phyloP scores from a whole-genome alignment of 1,140 invertebrate genomes.

The Habropoda laboriosa region DNA sequence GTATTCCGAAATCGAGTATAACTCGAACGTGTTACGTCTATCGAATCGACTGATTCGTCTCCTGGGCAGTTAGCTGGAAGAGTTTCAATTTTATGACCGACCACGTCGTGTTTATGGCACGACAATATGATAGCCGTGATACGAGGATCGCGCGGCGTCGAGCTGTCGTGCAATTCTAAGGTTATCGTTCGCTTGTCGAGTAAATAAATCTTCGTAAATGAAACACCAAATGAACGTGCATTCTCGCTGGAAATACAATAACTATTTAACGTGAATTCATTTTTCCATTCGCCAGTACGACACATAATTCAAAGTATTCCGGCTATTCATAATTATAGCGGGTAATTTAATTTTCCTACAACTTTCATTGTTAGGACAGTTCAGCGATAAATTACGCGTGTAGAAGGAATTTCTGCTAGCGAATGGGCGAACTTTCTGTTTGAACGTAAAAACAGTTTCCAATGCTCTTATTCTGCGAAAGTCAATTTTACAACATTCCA shows the following conservation, averaged over 20 bases:
- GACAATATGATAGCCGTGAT: constrained; percentile 10
- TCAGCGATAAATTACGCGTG: constrained; percentile 6
- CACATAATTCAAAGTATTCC: not conserved
- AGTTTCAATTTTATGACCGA: not conserved
- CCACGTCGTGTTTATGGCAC: not conserved
- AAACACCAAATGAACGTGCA: too few relatives aligned
- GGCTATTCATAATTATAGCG: not conserved
- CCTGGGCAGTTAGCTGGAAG: not conserved
- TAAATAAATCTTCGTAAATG: too few relatives aligned
- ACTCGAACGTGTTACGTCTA: not conserved
- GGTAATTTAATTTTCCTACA: constrained; percentile 10
- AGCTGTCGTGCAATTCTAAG: not conserved
- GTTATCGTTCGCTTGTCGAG: too few relatives aligned
- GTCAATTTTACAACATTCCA: not conserved
- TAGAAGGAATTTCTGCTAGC: not conserved
- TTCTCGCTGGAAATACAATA: too few relatives aligned
- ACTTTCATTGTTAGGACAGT: not conserved
- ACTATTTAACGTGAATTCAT: too few relatives aligned
- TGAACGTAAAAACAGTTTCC: not conserved
- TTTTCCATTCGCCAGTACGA: too few relatives aligned
- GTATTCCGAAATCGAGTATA: constrained; percentile 15
- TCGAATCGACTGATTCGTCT: constrained; percentile 33
- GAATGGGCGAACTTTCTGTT: not conserved
- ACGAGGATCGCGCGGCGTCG: too few relatives aligned
- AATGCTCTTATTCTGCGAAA: not conserved